Evolutionary conservation across 2,113 vertebrate genomes (phyloP).

Genomic region (Recurvirostra avosetta): DNA sequence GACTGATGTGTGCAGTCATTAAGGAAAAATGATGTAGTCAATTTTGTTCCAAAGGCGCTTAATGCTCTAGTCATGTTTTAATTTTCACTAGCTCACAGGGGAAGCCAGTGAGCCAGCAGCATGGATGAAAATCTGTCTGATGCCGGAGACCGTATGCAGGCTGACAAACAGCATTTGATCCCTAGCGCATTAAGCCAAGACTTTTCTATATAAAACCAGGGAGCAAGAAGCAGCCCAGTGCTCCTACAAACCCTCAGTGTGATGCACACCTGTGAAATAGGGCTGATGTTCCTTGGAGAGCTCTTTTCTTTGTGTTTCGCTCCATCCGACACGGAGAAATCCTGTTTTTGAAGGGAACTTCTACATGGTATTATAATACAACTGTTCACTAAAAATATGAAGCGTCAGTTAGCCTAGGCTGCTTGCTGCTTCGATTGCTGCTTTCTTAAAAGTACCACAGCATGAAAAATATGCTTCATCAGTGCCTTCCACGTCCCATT

Average conservation of each 20-base stretch:
- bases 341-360: not conserved
- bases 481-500: not conserved
- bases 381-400: not conserved
- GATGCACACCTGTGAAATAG: not conserved
- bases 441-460: not conserved
- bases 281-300: not conserved
- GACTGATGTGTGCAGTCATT: not conserved
- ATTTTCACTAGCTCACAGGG: not conserved
- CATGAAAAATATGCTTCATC: conserved; percentile 6
- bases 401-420: not conserved
- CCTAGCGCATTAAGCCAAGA: not conserved
- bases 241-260: not conserved
- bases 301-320: not conserved
- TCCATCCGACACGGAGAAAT: not conserved
- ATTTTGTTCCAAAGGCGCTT: not conserved
- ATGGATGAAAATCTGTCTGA: not conserved
- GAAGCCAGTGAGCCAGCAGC: not conserved
- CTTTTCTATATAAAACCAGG: not conserved
- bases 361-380: not conserved
- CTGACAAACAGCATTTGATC: not conserved
- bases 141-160: not conserved
- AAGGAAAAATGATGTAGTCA: not conserved
- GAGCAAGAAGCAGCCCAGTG: not conserved
- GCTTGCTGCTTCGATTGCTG: conserved; percentile 31
- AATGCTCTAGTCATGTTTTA: conserved; percentile 1